Conservation (phyloP, 30 jellyfish, hydroid and myxozoan species). For the Aurelia sp. region DNA sequence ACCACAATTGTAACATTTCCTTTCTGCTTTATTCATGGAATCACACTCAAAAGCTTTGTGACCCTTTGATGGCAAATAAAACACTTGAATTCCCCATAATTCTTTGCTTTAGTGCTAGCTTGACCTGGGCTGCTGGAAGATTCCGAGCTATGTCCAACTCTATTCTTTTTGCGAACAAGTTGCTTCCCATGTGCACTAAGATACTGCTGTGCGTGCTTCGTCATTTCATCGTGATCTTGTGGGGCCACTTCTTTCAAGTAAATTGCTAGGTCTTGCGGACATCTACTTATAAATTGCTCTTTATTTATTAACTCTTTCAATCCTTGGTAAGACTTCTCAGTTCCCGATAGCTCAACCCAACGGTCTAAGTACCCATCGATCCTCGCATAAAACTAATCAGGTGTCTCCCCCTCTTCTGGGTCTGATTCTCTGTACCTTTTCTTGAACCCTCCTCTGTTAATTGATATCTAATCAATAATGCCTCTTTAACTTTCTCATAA, state of each 20-base stretch:
- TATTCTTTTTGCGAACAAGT: no score
- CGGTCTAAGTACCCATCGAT: constrained; percentile 43
- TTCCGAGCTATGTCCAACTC: no score
- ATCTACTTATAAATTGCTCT: constrained; percentile 42
- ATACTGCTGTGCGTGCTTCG: no score
- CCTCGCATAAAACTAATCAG: constrained; percentile 55
- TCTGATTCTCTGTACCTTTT: constrained; percentile 41
- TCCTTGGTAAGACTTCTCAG: constrained; percentile 37
- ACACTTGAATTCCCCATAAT: no score
- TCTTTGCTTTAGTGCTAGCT: no score
- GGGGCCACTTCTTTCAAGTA: background rate
- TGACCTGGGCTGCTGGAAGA: no score
- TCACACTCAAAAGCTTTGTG: no score
- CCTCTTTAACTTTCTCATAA: constrained; percentile 56
- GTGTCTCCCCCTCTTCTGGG: constrained; percentile 66
- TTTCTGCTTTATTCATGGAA: no score
- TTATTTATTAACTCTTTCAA: constrained; percentile 38
- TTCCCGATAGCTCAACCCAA: constrained; percentile 62
- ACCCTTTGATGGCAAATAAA: no score
- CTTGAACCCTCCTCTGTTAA: constrained; percentile 46
- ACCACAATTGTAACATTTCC: no score
- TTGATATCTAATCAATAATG: constrained; percentile 43
- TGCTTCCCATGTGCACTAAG: no score
- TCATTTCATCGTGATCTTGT: no score
- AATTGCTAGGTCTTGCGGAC: constrained; percentile 37